Conservation (phyloP, 2,113 vertebrate genomes). For the Lepidothrix coronata region DNA sequence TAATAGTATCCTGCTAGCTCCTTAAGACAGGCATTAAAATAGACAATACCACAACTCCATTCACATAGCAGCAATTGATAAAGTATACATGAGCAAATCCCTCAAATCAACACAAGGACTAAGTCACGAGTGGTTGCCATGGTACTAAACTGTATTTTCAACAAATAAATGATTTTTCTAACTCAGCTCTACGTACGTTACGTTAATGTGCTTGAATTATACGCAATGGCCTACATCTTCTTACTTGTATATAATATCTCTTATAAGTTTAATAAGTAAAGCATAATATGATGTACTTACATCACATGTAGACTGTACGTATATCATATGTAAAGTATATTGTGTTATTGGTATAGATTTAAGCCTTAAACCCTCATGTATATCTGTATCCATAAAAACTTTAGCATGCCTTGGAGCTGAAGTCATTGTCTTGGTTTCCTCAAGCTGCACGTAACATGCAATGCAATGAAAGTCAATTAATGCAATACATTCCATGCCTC, state of each 20-base stretch:
- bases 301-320: not conserved
- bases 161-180: not conserved
- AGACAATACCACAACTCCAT: not conserved
- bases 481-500: not conserved
- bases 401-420: not conserved
- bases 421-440: not conserved
- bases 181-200: not conserved
- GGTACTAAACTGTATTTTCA: not conserved
- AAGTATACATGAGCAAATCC: not conserved
- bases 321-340: not conserved
- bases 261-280: not conserved
- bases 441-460: not conserved
- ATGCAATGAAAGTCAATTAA: not conserved
- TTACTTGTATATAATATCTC: not conserved
- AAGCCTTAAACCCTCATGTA: accelerated
- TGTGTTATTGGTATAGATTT: not conserved
- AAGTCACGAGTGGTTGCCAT: not conserved
- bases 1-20: not conserved
- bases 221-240: not conserved
- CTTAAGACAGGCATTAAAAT: not conserved
- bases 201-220: not conserved
- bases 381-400: not conserved
- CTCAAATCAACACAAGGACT: not conserved
- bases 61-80: not conserved
- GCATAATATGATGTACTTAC: not conserved